A percentile compares a stretch with the other conserved stretches of the same genome.
phyloP scores from a whole-genome alignment of 23 tunicate genomes.

The Ascidia mentula region DNA sequence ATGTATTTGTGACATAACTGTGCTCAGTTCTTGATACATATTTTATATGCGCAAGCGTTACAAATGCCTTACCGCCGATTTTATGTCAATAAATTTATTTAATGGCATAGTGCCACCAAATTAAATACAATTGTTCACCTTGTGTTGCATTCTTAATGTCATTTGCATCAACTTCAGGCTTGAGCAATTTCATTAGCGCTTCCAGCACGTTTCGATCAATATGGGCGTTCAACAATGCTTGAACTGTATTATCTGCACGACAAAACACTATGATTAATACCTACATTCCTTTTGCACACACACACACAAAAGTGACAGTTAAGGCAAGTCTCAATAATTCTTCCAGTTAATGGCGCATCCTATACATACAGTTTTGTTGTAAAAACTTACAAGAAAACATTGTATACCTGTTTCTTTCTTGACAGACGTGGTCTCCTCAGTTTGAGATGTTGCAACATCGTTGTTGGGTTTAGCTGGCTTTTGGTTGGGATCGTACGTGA shows the following conservation, averaged over 20 bases:
- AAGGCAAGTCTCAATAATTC: neutral
- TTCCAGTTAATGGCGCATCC: too few species aligned
- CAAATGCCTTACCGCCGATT: too few species aligned
- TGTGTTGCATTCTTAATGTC: neutral
- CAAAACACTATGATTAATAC: neutral
- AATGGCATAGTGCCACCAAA: neutral
- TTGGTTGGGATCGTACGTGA: constrained; percentile 67
- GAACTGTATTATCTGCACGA: neutral
- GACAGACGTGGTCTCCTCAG: constrained; percentile 8
- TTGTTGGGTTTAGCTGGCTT: neutral
- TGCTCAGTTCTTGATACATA: too few species aligned
- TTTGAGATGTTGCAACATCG: neutral
- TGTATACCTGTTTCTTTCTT: constrained; percentile 14
- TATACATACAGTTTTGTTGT: too few species aligned
- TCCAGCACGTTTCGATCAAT: constrained; percentile 43
- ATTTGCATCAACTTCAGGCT: constrained; percentile 8
- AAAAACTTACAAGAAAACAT: too few species aligned
- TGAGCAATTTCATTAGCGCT: constrained; percentile 37
- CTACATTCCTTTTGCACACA: neutral
- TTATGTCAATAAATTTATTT: neutral
- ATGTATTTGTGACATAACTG: too few species aligned
- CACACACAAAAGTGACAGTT: neutral
- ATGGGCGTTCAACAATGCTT: constrained; percentile 29
- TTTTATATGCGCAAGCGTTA: too few species aligned
- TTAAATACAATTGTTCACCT: neutral